Conservation (phyloP, 2,797 vertebrate species). For the Chlorospingus semifuscus region DNA sequence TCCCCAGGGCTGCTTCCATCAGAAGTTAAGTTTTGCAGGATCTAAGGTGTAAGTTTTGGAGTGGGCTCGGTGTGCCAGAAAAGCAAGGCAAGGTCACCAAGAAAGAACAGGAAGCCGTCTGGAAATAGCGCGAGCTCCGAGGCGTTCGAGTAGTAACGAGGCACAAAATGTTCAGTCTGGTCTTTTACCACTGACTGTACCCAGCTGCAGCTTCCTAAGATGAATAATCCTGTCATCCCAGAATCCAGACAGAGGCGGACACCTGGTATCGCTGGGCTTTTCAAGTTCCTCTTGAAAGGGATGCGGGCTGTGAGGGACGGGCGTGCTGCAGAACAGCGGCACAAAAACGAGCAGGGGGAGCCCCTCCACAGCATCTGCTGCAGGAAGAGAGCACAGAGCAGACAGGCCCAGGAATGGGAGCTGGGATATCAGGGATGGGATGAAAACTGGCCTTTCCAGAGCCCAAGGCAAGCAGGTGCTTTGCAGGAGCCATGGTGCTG, state of each 20-base stretch:
- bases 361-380: fast-evolving
- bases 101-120: background rate
- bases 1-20: background rate
- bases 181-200: background rate
- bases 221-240: background rate
- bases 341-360: background rate
- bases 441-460: background rate
- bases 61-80: background rate
- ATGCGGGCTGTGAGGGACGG: background rate
- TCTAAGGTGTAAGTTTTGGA: background rate
- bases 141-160: background rate
- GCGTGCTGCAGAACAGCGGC: background rate
- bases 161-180: constrained; percentile 28
- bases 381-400: background rate
- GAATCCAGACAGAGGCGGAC: background rate
- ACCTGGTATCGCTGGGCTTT: background rate
- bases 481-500: background rate
- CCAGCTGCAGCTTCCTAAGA: constrained; percentile 3
- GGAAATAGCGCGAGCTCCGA: background rate
- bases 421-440: fast-evolving
- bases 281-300: background rate
- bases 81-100: background rate
- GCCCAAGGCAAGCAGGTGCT: background rate
- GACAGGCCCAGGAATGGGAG: fast-evolving
- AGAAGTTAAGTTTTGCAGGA: background rate